Evolutionary conservation across 2,888 invertebrate species (phyloP).

Genomic region (Pseudococcus jackbeardsleyi): DNA sequence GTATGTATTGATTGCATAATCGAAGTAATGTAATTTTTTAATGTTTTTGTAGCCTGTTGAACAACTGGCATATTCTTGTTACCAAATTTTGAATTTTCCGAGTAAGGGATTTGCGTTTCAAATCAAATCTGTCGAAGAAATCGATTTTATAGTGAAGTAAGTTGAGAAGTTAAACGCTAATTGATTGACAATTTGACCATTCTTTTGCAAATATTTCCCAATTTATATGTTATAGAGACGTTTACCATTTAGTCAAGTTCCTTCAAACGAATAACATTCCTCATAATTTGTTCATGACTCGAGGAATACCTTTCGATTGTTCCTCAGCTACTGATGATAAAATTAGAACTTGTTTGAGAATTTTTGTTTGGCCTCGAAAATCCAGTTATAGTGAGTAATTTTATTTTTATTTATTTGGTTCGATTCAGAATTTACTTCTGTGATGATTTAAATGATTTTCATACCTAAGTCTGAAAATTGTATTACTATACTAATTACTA

Average conservation of each 20-base stretch:
- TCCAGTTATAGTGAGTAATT: constrained; percentile 70
- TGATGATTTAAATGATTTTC: no score
- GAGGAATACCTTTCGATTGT: constrained; percentile 71
- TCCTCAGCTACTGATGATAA: constrained; percentile 66
- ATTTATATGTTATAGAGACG: constrained; percentile 69
- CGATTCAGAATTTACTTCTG: constrained; percentile 45
- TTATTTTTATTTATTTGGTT: not conserved
- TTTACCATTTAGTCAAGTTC: constrained; percentile 73
- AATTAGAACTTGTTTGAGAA: constrained; percentile 71
- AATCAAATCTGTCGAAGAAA: constrained; percentile 69
- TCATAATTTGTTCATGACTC: constrained; percentile 82
- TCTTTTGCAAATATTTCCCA: not conserved
- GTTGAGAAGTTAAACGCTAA: not conserved
- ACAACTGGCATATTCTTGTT: constrained; percentile 73
- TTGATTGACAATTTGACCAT: constrained; percentile 63
- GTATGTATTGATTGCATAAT: not conserved
- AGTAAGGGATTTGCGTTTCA: constrained; percentile 81
- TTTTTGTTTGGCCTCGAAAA: constrained; percentile 79
- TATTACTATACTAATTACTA: no score
- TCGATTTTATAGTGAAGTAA: constrained; percentile 66
- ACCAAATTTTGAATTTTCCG: constrained; percentile 74
- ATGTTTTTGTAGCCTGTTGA: constrained; percentile 73
- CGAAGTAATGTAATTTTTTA: constrained; percentile 56
- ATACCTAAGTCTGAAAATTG: no score
- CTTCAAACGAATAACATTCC: constrained; percentile 77